Percentiles rank a stretch among this genome's conserved stretches.
These are phyloP conservation scores for Callocephalon fimbriatum DNA, from an alignment of 2,113 vertebrate genomes.

Conservation along the genomic window DNA sequence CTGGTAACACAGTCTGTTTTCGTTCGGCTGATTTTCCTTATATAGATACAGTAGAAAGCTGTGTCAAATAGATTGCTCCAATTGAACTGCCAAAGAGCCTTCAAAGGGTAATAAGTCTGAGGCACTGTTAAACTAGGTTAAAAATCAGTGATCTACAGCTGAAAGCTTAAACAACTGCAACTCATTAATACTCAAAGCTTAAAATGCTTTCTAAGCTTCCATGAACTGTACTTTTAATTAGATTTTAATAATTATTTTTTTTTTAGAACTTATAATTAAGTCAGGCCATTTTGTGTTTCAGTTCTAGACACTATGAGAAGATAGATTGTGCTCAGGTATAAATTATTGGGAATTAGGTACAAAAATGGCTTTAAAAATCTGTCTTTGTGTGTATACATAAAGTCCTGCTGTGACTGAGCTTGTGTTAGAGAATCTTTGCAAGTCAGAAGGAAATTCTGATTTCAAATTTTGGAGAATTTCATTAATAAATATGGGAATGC, in stretches of 20 bases:
- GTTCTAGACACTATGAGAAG: neutral
- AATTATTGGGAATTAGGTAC: neutral
- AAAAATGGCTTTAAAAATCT: neutral
- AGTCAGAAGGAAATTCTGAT: neutral
- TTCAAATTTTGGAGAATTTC: neutral
- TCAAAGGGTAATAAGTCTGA: neutral
- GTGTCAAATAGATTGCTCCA: neutral
- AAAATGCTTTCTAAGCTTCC: neutral
- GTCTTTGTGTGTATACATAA: rapidly evolving
- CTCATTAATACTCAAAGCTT: neutral
- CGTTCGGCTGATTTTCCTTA: neutral
- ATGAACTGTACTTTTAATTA: neutral
- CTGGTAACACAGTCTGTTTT: neutral
- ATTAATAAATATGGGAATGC: neutral
- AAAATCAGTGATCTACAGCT: neutral
- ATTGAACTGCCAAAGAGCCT: neutral
- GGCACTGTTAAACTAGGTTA: neutral
- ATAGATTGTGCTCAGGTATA: neutral
- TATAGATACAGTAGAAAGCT: neutral
- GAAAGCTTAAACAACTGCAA: neutral
- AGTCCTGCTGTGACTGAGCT: neutral
- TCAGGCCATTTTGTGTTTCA: neutral
- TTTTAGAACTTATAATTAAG: neutral
- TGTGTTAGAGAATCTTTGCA: neutral
- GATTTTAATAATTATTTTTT: neutral